These are phyloP conservation scores for Scaptomyza graminum DNA, from an alignment of 1,140 invertebrate genomes.

Conservation along the genomic window DNA sequence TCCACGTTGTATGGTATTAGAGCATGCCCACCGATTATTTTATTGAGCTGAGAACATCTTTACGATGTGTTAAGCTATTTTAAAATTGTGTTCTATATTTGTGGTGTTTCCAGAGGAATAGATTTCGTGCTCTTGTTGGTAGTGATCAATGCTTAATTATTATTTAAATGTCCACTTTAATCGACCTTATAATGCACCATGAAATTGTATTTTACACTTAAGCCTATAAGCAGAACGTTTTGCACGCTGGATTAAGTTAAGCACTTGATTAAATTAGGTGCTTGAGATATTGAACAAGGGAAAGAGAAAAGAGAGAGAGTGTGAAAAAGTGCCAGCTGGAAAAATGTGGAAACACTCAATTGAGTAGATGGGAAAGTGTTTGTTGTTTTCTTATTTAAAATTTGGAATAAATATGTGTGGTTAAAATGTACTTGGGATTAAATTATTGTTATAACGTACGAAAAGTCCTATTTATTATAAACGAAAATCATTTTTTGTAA, in stretches of 20 bases:
- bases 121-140: slow-evolving; percentile 41
- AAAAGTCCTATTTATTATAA: too few relatives aligned
- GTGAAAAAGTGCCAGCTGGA: neutral
- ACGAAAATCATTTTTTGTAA: too few relatives aligned
- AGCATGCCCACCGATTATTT: slow-evolving; percentile 22
- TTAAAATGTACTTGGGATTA: too few relatives aligned
- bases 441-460: too few relatives aligned
- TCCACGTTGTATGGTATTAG: slow-evolving; percentile 14
- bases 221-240: slow-evolving; percentile 19
- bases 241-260: slow-evolving; percentile 32
- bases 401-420: too few relatives aligned
- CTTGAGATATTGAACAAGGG: neutral
- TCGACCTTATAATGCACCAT: slow-evolving; percentile 65
- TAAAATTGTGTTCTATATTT: slow-evolving; percentile 49
- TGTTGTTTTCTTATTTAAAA: too few relatives aligned
- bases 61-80: slow-evolving; percentile 74
- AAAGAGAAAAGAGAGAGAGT: neutral
- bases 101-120: slow-evolving; percentile 15
- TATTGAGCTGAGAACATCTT: slow-evolving; percentile 65
- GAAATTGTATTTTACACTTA: slow-evolving; percentile 58
- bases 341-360: neutral
- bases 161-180: slow-evolving; percentile 66
- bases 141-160: slow-evolving; percentile 53
- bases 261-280: slow-evolving; percentile 20
- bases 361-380: neutral